Evolutionary conservation across 2,888 invertebrate genomes (phyloP).

Genomic region (Hesperia comma): DNA sequence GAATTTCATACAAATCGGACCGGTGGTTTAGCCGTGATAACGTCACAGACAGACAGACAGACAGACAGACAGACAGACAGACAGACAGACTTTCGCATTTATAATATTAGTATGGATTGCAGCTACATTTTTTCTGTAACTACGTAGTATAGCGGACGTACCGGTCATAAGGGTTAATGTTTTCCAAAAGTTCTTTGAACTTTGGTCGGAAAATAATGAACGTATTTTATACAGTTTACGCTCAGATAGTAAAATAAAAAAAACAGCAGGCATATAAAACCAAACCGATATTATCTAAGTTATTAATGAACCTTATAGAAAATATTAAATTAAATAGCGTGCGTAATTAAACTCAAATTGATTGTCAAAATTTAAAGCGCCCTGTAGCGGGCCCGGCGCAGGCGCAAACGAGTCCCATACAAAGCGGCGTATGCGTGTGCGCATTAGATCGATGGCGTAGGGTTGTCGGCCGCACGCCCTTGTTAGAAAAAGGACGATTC

Average conservation of each 20-base stretch:
- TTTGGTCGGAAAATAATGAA: background rate
- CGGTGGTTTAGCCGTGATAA: no score
- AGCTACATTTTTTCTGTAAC: background rate
- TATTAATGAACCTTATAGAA: no score
- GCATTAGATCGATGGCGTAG: conserved; percentile 72
- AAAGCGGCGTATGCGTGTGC: conserved; percentile 48
- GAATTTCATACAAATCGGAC: no score
- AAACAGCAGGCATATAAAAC: no score
- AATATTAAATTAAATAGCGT: background rate
- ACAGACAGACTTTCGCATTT: no score
- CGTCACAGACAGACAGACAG: no score
- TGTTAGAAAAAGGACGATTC: conserved; percentile 80
- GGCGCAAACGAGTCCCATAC: conserved; percentile 23
- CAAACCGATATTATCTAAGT: background rate
- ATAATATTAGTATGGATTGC: no score
- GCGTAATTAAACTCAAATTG: background rate
- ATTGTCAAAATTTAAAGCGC: conserved; percentile 38
- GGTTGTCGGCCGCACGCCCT: conserved; percentile 79
- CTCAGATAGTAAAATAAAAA: background rate
- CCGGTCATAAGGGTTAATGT: background rate
- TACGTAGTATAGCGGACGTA: background rate
- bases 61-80: no score
- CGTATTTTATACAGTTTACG: background rate
- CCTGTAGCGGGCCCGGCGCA: conserved; percentile 36
- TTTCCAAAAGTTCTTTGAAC: background rate